phyloP scores from a whole-genome alignment of 2,113 vertebrate genomes.

The Oriolus oriolus region DNA sequence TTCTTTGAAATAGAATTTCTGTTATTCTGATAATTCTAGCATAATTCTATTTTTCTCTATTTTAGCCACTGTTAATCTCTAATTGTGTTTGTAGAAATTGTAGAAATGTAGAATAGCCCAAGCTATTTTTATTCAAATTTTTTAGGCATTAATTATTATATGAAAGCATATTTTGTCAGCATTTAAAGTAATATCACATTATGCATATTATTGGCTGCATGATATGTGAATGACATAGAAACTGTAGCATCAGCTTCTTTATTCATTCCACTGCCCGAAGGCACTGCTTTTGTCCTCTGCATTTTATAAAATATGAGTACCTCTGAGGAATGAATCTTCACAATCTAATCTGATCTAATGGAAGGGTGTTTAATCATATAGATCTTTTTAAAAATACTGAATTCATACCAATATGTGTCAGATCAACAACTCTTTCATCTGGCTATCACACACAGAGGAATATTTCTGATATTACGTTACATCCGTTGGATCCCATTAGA shows the following conservation, averaged over 20 bases:
- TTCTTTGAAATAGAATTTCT: neutral
- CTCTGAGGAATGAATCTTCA: neutral
- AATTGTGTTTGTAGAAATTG: neutral
- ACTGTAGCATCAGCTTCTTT: neutral
- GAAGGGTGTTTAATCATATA: neutral
- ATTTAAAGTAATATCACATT: conserved; percentile 29
- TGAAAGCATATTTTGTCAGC: conserved; percentile 1
- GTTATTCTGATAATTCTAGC: neutral
- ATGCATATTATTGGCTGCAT: neutral
- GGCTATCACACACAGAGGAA: neutral
- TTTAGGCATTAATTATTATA: neutral
- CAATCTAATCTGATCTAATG: neutral
- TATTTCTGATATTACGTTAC: neutral
- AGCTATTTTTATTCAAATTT: neutral
- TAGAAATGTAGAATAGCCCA: neutral
- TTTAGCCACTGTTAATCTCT: neutral
- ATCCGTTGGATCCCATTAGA: neutral
- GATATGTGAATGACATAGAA: conserved; percentile 9
- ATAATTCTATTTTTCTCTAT: neutral
- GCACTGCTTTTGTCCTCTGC: neutral
- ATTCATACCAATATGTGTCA: neutral
- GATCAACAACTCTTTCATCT: neutral
- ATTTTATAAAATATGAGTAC: neutral
- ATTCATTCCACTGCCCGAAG: neutral
- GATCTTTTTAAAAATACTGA: neutral